These are phyloP conservation scores for Tylochromis polylepis DNA, from an alignment of 2,113 vertebrate species.

Conservation along the genomic window DNA sequence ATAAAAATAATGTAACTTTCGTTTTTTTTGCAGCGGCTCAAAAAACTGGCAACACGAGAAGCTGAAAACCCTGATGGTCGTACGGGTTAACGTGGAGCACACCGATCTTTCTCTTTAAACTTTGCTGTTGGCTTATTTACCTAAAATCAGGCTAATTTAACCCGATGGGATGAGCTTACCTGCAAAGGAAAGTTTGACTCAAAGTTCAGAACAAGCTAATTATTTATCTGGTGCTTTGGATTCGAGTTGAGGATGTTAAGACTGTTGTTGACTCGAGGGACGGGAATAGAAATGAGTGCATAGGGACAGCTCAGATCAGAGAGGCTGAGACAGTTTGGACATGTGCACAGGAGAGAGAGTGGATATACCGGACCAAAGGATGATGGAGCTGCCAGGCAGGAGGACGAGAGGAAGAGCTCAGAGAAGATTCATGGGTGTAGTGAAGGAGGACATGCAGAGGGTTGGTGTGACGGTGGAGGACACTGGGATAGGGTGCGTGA, in stretches of 20 bases:
- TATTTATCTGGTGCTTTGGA: neutral
- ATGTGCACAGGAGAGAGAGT: neutral
- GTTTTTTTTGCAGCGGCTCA: neutral
- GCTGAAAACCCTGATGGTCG: neutral
- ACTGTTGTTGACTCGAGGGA: neutral
- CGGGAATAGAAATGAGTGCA: neutral
- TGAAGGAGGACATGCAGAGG: neutral
- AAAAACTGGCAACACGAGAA: neutral
- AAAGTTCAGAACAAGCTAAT: neutral
- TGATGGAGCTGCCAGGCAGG: neutral
- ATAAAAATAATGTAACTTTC: neutral
- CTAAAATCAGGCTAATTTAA: neutral
- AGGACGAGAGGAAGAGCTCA: neutral
- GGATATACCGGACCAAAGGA: neutral
- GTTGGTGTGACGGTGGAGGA: neutral
- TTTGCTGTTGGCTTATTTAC: neutral
- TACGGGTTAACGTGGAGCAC: neutral
- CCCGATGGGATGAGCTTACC: neutral
- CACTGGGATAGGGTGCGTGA: neutral
- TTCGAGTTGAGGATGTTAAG: neutral
- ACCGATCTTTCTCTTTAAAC: neutral
- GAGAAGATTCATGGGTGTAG: neutral
- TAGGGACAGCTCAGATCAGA: neutral
- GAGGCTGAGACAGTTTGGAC: neutral
- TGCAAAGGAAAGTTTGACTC: neutral